These are phyloP conservation scores for Yasuhikotakia modesta DNA, from an alignment of 2,797 vertebrate genomes.

Conservation along the genomic window DNA sequence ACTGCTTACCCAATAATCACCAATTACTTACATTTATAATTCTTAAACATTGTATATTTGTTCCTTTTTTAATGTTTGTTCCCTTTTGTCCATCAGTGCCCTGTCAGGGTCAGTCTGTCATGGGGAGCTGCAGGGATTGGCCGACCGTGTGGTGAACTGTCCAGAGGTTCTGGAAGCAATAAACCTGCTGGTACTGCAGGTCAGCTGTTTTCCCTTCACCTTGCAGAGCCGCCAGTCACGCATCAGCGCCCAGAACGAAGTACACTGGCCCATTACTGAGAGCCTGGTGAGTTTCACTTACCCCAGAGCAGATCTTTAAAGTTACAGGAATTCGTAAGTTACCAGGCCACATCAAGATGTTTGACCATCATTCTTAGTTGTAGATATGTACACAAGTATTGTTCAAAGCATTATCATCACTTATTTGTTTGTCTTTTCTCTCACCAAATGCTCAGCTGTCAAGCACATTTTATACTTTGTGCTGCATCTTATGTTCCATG, in stretches of 20 bases:
- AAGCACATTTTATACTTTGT: constrained; percentile 10
- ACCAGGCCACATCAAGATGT: background rate
- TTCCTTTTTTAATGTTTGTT: background rate
- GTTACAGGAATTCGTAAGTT: constrained; percentile 1
- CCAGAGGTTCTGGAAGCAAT: constrained; percentile 92
- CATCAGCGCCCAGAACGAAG: constrained; percentile 90
- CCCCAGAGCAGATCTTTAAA: background rate
- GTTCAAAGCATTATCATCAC: no score
- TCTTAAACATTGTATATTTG: no score
- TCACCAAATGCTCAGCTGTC: background rate
- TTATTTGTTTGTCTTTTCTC: background rate
- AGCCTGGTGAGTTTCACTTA: constrained; percentile 76
- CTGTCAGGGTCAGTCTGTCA: constrained; percentile 91
- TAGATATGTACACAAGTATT: background rate
- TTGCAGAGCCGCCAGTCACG: constrained; percentile 94
- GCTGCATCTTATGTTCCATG: background rate
- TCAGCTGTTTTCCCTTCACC: constrained; percentile 94
- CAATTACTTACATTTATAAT: no score
- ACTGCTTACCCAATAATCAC: no score
- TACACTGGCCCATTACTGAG: constrained; percentile 88
- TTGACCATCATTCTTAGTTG: background rate
- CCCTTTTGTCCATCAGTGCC: constrained; percentile 73
- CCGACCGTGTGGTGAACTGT: constrained; percentile 95
- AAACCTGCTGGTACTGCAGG: constrained; percentile 96
- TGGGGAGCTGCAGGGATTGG: constrained; percentile 92